Conservation (phyloP, 1,140 invertebrate genomes). For the Sycobia sp. region DNA sequence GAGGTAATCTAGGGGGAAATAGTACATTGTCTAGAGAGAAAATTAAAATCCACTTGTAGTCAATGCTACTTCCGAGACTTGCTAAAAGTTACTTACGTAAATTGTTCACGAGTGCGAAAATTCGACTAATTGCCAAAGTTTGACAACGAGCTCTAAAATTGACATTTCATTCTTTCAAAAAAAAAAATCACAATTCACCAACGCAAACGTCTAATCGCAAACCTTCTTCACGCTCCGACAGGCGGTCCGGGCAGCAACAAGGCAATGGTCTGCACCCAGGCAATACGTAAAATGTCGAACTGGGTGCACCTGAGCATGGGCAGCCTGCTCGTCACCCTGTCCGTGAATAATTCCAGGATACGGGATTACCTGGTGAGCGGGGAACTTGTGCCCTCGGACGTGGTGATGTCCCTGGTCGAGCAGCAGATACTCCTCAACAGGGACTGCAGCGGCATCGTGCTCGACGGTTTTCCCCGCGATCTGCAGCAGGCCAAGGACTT, state of each 20-base stretch:
- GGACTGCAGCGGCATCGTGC: slow-evolving; percentile 73
- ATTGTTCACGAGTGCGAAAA: no score
- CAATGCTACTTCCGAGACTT: no score
- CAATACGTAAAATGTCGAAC: slow-evolving; percentile 68
- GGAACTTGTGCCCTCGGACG: slow-evolving; percentile 76
- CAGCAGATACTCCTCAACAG: slow-evolving; percentile 65
- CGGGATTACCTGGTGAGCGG: slow-evolving; percentile 77
- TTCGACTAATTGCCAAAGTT: no score
- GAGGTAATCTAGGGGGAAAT: no score
- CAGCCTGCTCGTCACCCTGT: slow-evolving; percentile 69
- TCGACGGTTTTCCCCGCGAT: slow-evolving; percentile 90
- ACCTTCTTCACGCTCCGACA: slow-evolving; percentile 41
- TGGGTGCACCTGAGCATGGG: slow-evolving; percentile 81
- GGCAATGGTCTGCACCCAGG: slow-evolving; percentile 71
- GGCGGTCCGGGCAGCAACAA: slow-evolving; percentile 83
- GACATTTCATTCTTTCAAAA: no score
- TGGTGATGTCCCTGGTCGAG: slow-evolving; percentile 72
- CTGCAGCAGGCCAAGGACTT: slow-evolving; percentile 83
- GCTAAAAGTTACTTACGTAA: no score
- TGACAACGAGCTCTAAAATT: no score
- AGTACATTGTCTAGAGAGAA: no score
- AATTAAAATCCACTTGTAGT: no score
- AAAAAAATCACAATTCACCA: no score
- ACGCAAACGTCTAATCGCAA: no score
- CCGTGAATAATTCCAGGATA: slow-evolving; percentile 65